Evolutionary conservation across 2,888 invertebrate genomes (phyloP).

Genomic region (Drosophila eohydei): DNA sequence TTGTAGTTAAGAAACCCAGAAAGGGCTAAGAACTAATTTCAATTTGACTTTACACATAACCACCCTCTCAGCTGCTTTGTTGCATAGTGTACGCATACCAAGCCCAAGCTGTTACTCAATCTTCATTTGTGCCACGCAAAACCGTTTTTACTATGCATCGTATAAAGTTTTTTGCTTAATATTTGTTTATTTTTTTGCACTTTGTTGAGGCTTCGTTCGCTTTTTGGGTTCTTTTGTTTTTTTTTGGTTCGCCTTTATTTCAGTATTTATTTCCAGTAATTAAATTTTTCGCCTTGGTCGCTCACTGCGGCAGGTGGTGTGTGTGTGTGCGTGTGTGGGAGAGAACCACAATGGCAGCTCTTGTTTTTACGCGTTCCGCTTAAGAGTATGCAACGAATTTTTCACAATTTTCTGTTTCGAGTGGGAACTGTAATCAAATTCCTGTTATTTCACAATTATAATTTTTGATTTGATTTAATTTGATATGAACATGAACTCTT

Average conservation of each 20-base stretch:
- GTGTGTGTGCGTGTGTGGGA: not conserved
- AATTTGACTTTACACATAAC: conserved; percentile 7
- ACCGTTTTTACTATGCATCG: conserved; percentile 17
- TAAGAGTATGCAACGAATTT: conserved; percentile 24
- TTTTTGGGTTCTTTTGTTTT: conserved; percentile 51
- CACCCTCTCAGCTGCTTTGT: not conserved
- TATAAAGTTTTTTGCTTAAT: conserved; percentile 5
- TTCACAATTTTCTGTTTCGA: not conserved
- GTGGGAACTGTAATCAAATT: not conserved
- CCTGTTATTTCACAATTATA: not conserved
- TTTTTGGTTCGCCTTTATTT: conserved; percentile 53
- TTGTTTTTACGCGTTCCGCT: conserved; percentile 6
- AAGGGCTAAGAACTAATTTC: conserved; percentile 17
- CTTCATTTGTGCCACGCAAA: conserved; percentile 16
- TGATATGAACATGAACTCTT: not conserved
- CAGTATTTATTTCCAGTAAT: conserved; percentile 72
- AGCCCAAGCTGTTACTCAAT: conserved; percentile 14
- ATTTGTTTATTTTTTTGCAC: conserved; percentile 26
- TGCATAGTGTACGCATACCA: not conserved
- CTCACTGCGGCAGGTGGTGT: conserved; percentile 1
- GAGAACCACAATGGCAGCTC: conserved; percentile 5
- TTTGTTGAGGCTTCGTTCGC: conserved; percentile 37
- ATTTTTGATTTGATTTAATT: conserved; percentile 5
- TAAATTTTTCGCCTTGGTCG: conserved; percentile 68
- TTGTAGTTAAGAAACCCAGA: not conserved